Evolutionary conservation across 2,113 vertebrate genomes (phyloP).

Genomic region (Epinephelus lanceolatus): DNA sequence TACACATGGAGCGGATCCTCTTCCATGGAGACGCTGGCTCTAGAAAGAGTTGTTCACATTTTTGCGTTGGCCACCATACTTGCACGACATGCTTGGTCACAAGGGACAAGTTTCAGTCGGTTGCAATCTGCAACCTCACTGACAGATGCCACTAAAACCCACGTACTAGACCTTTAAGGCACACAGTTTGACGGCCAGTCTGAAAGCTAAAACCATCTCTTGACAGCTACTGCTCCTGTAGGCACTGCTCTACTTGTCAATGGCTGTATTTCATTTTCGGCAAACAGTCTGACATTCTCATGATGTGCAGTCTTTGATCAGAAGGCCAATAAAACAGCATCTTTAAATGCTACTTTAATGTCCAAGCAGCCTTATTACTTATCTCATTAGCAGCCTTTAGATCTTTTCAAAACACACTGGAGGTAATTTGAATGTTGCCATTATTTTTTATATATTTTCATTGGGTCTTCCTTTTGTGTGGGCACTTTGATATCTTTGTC

Average conservation of each 20-base stretch:
- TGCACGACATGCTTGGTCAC: no score
- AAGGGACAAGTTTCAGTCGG: no score
- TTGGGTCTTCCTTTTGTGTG: background rate
- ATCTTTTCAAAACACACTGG: constrained; percentile 2
- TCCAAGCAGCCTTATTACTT: constrained; percentile 8
- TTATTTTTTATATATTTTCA: background rate
- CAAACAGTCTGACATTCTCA: background rate
- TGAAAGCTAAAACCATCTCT: background rate
- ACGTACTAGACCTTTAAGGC: background rate
- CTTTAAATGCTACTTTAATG: constrained; percentile 10
- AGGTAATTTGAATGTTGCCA: background rate
- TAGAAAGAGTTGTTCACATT: no score
- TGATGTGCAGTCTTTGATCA: constrained; percentile 27
- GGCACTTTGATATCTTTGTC: background rate
- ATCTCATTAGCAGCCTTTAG: constrained; percentile 27
- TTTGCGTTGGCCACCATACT: no score
- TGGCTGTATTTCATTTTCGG: background rate
- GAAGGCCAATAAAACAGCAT: constrained; percentile 18
- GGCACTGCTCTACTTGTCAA: background rate
- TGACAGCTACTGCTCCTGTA: background rate
- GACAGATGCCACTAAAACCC: no score
- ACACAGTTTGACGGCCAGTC: background rate
- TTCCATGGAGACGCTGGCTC: no score
- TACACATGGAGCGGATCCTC: no score
- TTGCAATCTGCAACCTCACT: no score